phyloP scores from a whole-genome alignment of 2,888 invertebrate species.

The Melanostoma scalare region DNA sequence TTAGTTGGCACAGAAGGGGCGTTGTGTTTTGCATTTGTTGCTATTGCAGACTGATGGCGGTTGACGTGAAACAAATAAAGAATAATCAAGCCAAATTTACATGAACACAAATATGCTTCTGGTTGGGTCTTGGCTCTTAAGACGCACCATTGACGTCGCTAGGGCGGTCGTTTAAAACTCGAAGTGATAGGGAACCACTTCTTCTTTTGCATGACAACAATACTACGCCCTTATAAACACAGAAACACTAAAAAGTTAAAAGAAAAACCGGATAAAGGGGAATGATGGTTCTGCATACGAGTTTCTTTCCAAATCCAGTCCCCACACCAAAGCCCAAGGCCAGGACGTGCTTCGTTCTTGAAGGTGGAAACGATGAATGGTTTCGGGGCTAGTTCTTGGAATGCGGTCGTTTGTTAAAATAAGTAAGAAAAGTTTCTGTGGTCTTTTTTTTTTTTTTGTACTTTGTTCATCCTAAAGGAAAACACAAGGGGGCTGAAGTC shows the following conservation, averaged over 20 bases:
- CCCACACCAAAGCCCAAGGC: neutral
- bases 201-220: neutral
- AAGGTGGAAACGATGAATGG: slow-evolving; percentile 36
- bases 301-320: slow-evolving; percentile 55
- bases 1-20: no score
- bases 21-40: no score
- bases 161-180: no score
- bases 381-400: neutral
- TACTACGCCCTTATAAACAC: neutral
- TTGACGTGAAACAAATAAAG: no score
- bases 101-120: no score
- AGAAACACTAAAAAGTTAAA: slow-evolving; percentile 32
- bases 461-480: neutral
- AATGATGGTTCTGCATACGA: slow-evolving; percentile 71
- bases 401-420: neutral
- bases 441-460: slow-evolving; percentile 41
- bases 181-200: no score
- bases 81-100: no score
- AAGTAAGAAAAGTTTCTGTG: slow-evolving; percentile 46
- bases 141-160: no score
- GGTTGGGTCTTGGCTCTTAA: no score
- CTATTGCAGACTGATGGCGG: no score
- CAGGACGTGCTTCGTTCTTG: slow-evolving; percentile 49
- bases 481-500: neutral
- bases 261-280: slow-evolving; percentile 44